Conservation (phyloP, 2,888 invertebrate genomes). For the Azorinus chamasolen region DNA sequence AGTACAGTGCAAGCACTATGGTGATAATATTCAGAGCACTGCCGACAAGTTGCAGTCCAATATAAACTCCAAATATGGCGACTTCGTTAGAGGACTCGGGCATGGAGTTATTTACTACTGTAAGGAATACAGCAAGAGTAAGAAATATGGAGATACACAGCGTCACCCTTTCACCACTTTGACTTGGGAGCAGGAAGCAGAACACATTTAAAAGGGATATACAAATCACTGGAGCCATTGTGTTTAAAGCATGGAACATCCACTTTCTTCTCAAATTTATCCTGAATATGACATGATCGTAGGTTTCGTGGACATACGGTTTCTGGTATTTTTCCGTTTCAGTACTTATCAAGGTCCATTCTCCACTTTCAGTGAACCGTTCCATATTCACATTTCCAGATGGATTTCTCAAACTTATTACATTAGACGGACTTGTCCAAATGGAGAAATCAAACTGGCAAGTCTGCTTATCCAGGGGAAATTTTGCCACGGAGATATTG, state of each 20-base stretch:
- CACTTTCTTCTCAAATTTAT: slow-evolving; percentile 33
- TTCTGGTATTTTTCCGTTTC: not conserved
- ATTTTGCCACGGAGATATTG: slow-evolving; percentile 46
- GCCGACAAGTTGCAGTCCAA: slow-evolving; percentile 63
- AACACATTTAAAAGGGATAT: slow-evolving; percentile 45
- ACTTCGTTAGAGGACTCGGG: slow-evolving; percentile 68
- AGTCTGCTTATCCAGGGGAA: slow-evolving; percentile 66
- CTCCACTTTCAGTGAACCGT: slow-evolving; percentile 39
- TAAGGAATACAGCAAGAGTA: slow-evolving; percentile 67
- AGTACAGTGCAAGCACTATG: slow-evolving; percentile 57
- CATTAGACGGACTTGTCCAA: slow-evolving; percentile 46
- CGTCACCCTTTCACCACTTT: slow-evolving; percentile 54
- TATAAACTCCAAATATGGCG: slow-evolving; percentile 61
- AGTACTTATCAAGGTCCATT: slow-evolving; percentile 29
- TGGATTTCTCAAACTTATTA: slow-evolving; percentile 23
- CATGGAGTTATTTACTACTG: slow-evolving; percentile 61
- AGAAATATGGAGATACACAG: slow-evolving; percentile 61
- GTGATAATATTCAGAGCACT: slow-evolving; percentile 62
- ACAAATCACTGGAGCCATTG: slow-evolving; percentile 46
- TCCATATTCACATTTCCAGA: slow-evolving; percentile 1
- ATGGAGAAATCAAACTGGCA: slow-evolving; percentile 64
- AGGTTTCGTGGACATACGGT: slow-evolving; percentile 22
- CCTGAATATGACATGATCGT: slow-evolving; percentile 22
- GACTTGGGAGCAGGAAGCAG: slow-evolving; percentile 50
- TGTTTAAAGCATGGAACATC: slow-evolving; percentile 45